Evolutionary conservation across 2,113 vertebrate species (phyloP).

Genomic region (Hydropotes inermis): DNA sequence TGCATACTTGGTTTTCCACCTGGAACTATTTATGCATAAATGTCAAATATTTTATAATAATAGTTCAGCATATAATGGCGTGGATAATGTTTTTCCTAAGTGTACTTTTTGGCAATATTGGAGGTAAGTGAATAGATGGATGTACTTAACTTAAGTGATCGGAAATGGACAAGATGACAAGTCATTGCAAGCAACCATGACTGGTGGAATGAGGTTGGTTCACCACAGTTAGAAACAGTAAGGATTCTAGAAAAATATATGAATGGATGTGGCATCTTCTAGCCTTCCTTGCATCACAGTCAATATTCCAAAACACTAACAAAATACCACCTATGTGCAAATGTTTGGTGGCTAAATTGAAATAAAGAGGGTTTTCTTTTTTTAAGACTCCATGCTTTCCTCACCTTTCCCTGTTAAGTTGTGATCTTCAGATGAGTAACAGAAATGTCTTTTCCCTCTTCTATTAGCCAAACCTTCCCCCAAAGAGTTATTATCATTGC

Average conservation of each 20-base stretch:
- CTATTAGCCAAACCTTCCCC: background rate
- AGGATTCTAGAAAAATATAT: background rate
- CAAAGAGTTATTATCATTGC: background rate
- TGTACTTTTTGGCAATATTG: constrained; percentile 49
- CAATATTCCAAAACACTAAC: constrained; percentile 52
- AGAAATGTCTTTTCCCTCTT: background rate
- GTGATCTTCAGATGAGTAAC: background rate
- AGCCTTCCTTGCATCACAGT: background rate
- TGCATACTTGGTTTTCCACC: background rate
- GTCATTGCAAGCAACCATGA: background rate
- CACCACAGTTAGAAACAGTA: constrained; percentile 32
- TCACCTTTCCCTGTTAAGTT: background rate
- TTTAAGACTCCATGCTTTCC: background rate
- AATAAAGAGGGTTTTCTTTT: background rate
- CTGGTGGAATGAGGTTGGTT: constrained; percentile 23
- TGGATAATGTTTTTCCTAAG: constrained; percentile 14
- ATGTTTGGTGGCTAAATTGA: background rate
- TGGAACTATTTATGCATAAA: constrained; percentile 51
- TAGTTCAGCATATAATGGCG: constrained; percentile 3
- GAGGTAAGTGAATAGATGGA: constrained; percentile 38
- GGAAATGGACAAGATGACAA: constrained; percentile 49
- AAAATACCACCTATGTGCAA: constrained; percentile 32
- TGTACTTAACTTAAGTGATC: constrained; percentile 35
- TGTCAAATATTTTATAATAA: constrained; percentile 28
- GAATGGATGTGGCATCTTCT: constrained; percentile 46